These are phyloP conservation scores for Carcina quercana DNA, from an alignment of 2,888 invertebrate genomes.

Conservation along the genomic window DNA sequence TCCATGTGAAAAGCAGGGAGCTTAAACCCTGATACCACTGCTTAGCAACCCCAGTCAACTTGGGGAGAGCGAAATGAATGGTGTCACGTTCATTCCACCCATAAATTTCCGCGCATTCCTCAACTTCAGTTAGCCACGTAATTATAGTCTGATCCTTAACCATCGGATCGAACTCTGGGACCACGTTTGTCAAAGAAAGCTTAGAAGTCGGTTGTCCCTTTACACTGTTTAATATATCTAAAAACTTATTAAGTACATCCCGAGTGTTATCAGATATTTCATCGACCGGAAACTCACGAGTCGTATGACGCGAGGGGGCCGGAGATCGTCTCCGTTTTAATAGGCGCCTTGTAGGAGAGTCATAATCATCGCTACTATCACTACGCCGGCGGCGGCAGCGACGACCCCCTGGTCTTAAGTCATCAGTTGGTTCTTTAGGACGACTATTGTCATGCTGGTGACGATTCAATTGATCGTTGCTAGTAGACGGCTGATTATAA, in stretches of 20 bases:
- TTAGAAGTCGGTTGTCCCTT: slow-evolving; percentile 1
- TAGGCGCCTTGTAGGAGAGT: neutral
- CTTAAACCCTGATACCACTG: slow-evolving; percentile 16
- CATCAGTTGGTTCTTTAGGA: too few relatives aligned
- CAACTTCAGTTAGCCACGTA: slow-evolving; percentile 11
- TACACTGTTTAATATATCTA: neutral
- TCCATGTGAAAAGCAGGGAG: slow-evolving; percentile 9
- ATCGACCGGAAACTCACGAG: neutral
- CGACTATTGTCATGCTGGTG: too few relatives aligned
- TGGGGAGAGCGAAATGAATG: slow-evolving; percentile 12
- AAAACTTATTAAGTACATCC: neutral
- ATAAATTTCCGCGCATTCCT: slow-evolving; percentile 10
- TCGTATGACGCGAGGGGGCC: neutral
- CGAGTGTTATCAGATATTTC: neutral
- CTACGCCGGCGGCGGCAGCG: neutral
- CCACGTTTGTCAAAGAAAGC: slow-evolving; percentile 7
- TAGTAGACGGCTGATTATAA: neutral
- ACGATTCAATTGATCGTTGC: neutral
- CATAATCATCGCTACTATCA: neutral
- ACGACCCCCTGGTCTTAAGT: neutral
- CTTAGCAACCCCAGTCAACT: slow-evolving; percentile 14
- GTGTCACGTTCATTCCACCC: slow-evolving; percentile 9
- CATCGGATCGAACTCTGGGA: slow-evolving; percentile 15
- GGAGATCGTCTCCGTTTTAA: neutral
- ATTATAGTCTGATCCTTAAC: slow-evolving; percentile 8